Conservation (phyloP, 1,140 invertebrate genomes). For the Bombus consobrinus region DNA sequence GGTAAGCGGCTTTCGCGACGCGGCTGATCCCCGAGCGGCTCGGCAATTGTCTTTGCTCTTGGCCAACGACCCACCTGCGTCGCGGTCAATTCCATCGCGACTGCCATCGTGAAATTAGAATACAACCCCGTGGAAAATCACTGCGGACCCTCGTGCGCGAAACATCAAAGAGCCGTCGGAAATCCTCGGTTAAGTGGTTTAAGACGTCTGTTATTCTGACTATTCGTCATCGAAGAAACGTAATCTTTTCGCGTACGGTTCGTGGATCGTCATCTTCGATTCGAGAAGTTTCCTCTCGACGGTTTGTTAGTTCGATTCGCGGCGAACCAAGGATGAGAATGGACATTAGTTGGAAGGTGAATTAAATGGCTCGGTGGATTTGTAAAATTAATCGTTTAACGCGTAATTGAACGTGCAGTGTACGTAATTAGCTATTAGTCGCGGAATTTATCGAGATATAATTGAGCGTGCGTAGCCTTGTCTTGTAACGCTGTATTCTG, state of each 20-base stretch:
- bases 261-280: not conserved
- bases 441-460: slow-evolving; percentile 1
- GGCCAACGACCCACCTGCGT: not conserved
- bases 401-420: not conserved
- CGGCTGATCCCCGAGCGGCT: slow-evolving; percentile 55
- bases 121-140: slow-evolving; percentile 57
- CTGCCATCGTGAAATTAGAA: slow-evolving; percentile 65
- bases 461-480: not conserved
- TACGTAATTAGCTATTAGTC: slow-evolving; percentile 1
- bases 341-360: not conserved
- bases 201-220: slow-evolving; percentile 51
- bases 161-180: slow-evolving; percentile 61
- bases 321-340: too few relatives aligned
- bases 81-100: slow-evolving; percentile 65
- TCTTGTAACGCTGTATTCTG: not conserved
- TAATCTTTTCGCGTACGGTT: not conserved
- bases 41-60: slow-evolving; percentile 56
- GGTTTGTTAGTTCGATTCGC: not conserved
- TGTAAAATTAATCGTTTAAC: slow-evolving; percentile 28
- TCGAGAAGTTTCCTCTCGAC: not conserved
- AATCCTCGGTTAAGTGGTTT: slow-evolving; percentile 67
- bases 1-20: slow-evolving; percentile 62
- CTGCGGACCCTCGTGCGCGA: slow-evolving; percentile 18
- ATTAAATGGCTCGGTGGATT: not conserved
- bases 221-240: slow-evolving; percentile 22